Evolutionary conservation across 2,113 vertebrate species (phyloP).

Genomic region (Alouatta palliata): DNA sequence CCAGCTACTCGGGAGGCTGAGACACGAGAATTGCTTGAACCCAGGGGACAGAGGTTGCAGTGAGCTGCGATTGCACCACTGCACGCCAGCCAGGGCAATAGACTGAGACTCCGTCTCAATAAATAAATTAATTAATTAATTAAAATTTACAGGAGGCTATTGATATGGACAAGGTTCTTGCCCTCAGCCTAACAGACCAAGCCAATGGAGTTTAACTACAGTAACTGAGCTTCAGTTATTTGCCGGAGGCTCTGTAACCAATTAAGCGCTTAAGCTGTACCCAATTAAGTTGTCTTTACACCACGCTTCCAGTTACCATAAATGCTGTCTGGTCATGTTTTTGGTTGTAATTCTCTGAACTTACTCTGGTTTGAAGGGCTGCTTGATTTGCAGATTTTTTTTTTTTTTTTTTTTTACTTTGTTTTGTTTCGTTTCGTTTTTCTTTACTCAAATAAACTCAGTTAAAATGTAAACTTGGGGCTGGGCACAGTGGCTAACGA

Average conservation of each 20-base stretch:
- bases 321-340: not conserved
- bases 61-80: too few species aligned
- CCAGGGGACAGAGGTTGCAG: not conserved
- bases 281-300: not conserved
- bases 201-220: not conserved
- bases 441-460: not conserved
- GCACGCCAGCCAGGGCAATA: not conserved
- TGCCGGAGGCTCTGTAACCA: not conserved
- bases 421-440: not conserved
- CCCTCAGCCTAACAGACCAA: not conserved
- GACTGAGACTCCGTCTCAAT: not conserved
- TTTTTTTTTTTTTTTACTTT: not conserved
- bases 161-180: not conserved
- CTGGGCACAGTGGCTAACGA: not conserved
- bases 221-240: not conserved
- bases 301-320: not conserved
- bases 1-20: not conserved
- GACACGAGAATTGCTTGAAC: not conserved
- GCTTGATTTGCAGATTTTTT: not conserved
- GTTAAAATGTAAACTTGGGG: not conserved
- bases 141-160: not conserved
- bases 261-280: not conserved
- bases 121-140: too few species aligned
- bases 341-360: not conserved
- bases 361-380: not conserved